Evolutionary conservation across 1,140 invertebrate species (phyloP), one percentile per base, ranked within the genome.

Genomic region (Heliconius himera): DNA sequence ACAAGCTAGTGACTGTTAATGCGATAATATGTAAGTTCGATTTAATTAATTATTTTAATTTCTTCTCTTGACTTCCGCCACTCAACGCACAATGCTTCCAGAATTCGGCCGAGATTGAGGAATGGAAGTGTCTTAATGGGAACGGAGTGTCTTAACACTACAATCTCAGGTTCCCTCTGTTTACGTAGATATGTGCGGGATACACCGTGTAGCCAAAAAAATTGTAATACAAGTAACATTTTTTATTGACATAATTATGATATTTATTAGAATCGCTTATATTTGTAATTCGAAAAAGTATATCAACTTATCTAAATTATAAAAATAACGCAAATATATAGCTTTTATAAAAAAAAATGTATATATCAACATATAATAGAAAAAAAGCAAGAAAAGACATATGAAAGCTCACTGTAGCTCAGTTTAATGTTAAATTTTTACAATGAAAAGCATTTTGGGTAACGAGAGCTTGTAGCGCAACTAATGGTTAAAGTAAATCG

Each of bases 401-500:
- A 26, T 66, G 8, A 29, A 66, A 66, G 3, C 22, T 22, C 22
- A 66, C 2, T 66, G 22, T 66, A 66, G 8, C 2, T 66, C 3
- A 29, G 22, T 29, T n/a, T 66, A 66, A 66, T 66, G 60, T 66
- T 66, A 13, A 4, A 18, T 29, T 66, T 66, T 9, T 41, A 54
- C 33, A 71, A 49, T 73, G 51, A 66, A 73, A 74, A 78, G 54
- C 54, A 38, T 76, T 75, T 80, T 66, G 20, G 20, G 54, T 54
- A 76, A 80, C 51, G 70, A 80, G 74, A 70, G 49, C 78, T 73
- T 56, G 9, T 70, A 77, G 73, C 80, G 76, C 56, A 78, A 78
- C 80, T 74, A 81, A 81, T 77, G 29, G 73, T 73, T 46, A 33
- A 76, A 71, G 73, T 60, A n/a, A 60, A 60, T 60, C 11, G 3